These are phyloP conservation scores for Cydia splendana DNA, from an alignment of 1,140 invertebrate species.

Conservation along the genomic window DNA sequence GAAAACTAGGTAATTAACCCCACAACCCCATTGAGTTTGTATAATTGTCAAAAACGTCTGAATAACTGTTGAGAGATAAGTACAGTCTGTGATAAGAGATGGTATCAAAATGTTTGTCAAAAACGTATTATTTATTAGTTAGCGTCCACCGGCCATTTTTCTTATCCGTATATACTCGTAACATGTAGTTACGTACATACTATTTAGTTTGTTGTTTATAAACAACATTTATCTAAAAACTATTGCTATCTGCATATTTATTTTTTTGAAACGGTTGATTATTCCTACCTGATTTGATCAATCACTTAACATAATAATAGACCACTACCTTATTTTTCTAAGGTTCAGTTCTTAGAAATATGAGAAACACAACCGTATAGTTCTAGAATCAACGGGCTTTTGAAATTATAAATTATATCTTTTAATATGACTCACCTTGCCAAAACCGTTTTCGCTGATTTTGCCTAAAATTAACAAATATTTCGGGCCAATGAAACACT, in stretches of 20 bases:
- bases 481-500: conserved; percentile 39
- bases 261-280: background rate
- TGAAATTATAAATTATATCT: conserved; percentile 25
- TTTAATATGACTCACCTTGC: conserved; percentile 41
- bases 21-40: too few relatives aligned
- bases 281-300: background rate
- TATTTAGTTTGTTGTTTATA: too few relatives aligned
- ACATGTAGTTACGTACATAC: too few relatives aligned
- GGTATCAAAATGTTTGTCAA: too few relatives aligned
- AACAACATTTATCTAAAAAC: too few relatives aligned
- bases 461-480: conserved; percentile 41
- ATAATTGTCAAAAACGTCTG: too few relatives aligned
- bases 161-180: too few relatives aligned
- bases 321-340: conserved; percentile 30
- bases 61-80: too few relatives aligned
- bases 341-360: conserved; percentile 1
- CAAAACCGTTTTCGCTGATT: conserved; percentile 39
- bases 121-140: too few relatives aligned
- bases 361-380: background rate
- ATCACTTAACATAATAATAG: conserved; percentile 26
- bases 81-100: too few relatives aligned
- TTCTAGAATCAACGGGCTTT: conserved; percentile 5
- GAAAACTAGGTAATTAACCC: too few relatives aligned
- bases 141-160: too few relatives aligned
- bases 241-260: background rate